Conservation (phyloP, 2,113 vertebrate genomes). For the Forbesichthys agassizii region DNA sequence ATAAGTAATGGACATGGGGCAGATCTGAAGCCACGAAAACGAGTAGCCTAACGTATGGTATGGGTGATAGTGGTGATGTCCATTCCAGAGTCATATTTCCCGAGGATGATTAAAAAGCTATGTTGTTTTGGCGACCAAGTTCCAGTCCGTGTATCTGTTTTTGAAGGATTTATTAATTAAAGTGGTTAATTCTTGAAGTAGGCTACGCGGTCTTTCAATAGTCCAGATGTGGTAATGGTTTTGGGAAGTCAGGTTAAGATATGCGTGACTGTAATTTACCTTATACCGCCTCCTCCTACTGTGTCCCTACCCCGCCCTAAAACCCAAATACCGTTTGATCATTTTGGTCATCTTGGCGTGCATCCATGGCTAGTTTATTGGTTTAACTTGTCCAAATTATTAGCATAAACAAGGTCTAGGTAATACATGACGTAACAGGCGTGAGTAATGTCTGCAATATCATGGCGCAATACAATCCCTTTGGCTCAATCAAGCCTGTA, state of each 20-base stretch:
- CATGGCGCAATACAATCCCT: slow-evolving; percentile 33
- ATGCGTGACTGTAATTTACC: slow-evolving; percentile 39
- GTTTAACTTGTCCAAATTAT: slow-evolving; percentile 2
- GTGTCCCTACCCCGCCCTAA: slow-evolving; percentile 13
- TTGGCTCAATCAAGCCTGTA: slow-evolving; percentile 32
- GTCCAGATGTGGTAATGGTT: slow-evolving; percentile 5
- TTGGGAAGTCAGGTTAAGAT: slow-evolving; percentile 8
- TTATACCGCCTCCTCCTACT: neutral
- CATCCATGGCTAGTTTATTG: slow-evolving; percentile 12
- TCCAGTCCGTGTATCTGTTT: neutral
- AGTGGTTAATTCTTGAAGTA: neutral
- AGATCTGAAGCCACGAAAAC: too few species aligned
- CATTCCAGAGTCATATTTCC: neutral
- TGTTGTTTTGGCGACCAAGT: too few species aligned
- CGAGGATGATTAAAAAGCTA: neutral
- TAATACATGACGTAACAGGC: slow-evolving; percentile 3
- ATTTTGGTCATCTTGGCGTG: slow-evolving; percentile 18
- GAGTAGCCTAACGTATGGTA: too few species aligned
- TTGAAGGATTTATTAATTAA: neutral
- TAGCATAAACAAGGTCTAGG: slow-evolving; percentile 23
- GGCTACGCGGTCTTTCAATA: too few species aligned
- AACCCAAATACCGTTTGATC: slow-evolving; percentile 22
- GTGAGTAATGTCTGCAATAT: slow-evolving; percentile 16
- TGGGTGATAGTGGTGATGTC: too few species aligned
- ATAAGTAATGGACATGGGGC: too few species aligned